Percentiles rank a stretch among this genome's conserved stretches.
Conservation (phyloP, 2,888 invertebrate genomes). For the Rotaria macrura region DNA sequence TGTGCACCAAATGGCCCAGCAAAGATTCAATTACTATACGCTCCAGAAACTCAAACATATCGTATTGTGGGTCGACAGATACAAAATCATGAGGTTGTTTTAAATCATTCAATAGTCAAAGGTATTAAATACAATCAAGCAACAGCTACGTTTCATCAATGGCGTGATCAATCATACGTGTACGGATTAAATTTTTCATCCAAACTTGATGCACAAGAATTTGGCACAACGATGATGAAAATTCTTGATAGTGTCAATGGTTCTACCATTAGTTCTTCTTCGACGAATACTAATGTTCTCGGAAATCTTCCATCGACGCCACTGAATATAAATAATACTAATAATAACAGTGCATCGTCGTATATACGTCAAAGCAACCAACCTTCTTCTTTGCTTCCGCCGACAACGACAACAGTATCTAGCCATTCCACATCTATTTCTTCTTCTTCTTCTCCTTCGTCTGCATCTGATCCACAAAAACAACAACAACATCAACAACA, state of each 20-base stretch:
- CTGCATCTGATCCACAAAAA: not conserved
- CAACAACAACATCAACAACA: constrained; percentile 20
- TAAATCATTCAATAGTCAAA: constrained; percentile 90
- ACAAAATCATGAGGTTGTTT: constrained; percentile 70
- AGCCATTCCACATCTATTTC: not conserved
- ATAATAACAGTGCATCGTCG: not conserved
- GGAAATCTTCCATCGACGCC: not conserved
- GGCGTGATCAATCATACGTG: constrained; percentile 76
- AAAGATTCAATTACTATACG: constrained; percentile 94
- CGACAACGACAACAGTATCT: not conserved
- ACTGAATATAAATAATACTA: not conserved
- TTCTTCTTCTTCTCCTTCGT: not conserved
- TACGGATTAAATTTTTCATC: constrained; percentile 91
- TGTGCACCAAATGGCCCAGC: constrained; percentile 63
- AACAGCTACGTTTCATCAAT: constrained; percentile 94
- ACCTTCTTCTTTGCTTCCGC: not conserved
- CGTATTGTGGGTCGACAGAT: constrained; percentile 90
- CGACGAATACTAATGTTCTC: not conserved
- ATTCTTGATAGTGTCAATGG: not conserved
- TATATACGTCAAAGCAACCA: not conserved
- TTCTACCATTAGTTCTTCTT: not conserved
- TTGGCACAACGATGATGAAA: not conserved
- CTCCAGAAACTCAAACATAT: constrained; percentile 88
- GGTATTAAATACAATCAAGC: constrained; percentile 97
- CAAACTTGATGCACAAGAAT: constrained; percentile 28